These are phyloP conservation scores for Hylomyscus alleni DNA, from an alignment of 2,797 vertebrate species.

Conservation along the genomic window DNA sequence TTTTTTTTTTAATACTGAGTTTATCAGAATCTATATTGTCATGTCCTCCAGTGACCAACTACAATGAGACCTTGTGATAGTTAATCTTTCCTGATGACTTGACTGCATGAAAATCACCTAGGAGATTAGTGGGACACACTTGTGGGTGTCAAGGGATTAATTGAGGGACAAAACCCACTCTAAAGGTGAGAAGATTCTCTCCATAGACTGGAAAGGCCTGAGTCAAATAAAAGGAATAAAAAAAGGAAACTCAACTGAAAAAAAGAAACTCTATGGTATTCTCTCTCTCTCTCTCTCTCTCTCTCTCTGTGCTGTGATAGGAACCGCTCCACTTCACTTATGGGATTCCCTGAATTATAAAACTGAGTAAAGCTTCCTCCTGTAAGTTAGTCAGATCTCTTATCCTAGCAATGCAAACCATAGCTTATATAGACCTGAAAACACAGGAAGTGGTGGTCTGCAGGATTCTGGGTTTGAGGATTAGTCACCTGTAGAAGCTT, in stretches of 20 bases:
- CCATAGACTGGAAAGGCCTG: no score
- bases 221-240: not conserved
- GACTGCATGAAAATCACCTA: not conserved
- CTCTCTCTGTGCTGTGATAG: not conserved
- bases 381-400: not conserved
- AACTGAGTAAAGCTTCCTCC: not conserved
- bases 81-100: no score
- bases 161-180: no score
- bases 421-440: not conserved
- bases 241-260: not conserved
- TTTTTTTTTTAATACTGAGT: no score
- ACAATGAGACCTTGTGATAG: not conserved
- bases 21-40: not conserved
- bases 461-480: not conserved
- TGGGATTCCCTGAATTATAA: not conserved
- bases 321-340: not conserved
- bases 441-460: not conserved
- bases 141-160: not conserved
- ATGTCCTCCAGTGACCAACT: not conserved
- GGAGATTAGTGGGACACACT: not conserved
- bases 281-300: not conserved
- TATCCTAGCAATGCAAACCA: not conserved
- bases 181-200: not conserved
- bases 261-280: no score
- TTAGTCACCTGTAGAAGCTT: accelerated